A percentile compares a stretch with the other conserved stretches of the same genome.
Conservation (phyloP, 1,140 invertebrate genomes). For the Elymnias hypermnestra region DNA sequence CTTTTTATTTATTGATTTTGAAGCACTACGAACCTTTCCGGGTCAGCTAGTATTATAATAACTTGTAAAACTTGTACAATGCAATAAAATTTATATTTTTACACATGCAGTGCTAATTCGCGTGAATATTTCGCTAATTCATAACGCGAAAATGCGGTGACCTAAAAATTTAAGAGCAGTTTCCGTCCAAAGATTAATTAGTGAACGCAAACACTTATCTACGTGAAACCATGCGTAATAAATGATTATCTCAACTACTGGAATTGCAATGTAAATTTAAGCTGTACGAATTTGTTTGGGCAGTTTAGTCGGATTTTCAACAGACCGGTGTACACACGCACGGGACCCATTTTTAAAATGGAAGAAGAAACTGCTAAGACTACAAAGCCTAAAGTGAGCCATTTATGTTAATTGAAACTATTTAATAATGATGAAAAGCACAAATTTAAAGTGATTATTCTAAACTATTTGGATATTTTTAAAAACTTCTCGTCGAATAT, state of each 20-base stretch:
- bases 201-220: conserved; percentile 58
- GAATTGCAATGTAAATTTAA: conserved; percentile 59
- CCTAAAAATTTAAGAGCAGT: conserved; percentile 45
- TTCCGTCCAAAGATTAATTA: conserved; percentile 63
- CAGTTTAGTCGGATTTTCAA: conserved; percentile 43
- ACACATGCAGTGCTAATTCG: background rate
- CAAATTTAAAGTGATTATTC: too few species aligned
- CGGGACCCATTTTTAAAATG: conserved; percentile 19
- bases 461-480: too few species aligned
- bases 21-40: too few species aligned
- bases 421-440: too few species aligned
- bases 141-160: conserved; percentile 8
- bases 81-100: background rate
- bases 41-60: too few species aligned
- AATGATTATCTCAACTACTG: conserved; percentile 52
- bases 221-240: conserved; percentile 53
- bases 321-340: conserved; percentile 44
- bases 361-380: conserved; percentile 20
- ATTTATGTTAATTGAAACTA: conserved; percentile 10
- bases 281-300: conserved; percentile 23
- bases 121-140: conserved; percentile 4
- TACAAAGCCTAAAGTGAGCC: conserved; percentile 29
- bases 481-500: too few species aligned
- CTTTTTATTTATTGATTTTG: too few species aligned
- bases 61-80: too few species aligned